These are phyloP conservation scores for Murina feae DNA, from an alignment of 2,113 vertebrate species.

Conservation along the genomic window DNA sequence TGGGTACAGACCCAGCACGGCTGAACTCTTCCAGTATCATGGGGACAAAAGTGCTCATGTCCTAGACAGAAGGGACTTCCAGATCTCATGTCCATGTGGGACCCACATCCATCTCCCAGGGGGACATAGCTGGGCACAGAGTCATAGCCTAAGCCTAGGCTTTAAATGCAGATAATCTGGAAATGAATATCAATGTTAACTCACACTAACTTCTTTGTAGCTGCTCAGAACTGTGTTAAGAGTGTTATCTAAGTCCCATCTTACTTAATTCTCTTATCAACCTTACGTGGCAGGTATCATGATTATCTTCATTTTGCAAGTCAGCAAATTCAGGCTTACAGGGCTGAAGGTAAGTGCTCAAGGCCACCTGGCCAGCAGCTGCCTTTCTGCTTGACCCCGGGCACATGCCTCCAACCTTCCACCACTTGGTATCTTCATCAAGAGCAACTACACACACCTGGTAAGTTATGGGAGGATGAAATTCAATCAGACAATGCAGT, in stretches of 20 bases:
- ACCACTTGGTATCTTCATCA: background rate
- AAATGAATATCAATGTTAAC: background rate
- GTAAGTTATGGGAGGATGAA: background rate
- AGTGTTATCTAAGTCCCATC: background rate
- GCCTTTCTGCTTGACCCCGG: background rate
- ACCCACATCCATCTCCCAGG: background rate
- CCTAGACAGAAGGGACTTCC: background rate
- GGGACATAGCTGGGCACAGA: background rate
- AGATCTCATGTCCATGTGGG: background rate
- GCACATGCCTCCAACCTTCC: background rate
- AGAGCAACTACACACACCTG: background rate
- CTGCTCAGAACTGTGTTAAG: too few species aligned
- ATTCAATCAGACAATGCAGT: background rate
- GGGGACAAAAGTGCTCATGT: background rate
- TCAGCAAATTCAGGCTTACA: background rate
- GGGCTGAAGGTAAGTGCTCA: background rate
- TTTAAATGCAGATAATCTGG: background rate
- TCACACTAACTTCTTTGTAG: background rate
- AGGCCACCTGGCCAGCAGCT: background rate
- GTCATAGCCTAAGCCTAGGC: background rate
- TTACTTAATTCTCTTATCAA: background rate
- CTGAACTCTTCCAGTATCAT: background rate
- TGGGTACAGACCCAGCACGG: accelerated
- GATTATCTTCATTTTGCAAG: background rate
- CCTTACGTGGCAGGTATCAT: background rate